Evolutionary conservation across 2,888 invertebrate genomes (phyloP).

Genomic region (Galerucella nymphaeae): DNA sequence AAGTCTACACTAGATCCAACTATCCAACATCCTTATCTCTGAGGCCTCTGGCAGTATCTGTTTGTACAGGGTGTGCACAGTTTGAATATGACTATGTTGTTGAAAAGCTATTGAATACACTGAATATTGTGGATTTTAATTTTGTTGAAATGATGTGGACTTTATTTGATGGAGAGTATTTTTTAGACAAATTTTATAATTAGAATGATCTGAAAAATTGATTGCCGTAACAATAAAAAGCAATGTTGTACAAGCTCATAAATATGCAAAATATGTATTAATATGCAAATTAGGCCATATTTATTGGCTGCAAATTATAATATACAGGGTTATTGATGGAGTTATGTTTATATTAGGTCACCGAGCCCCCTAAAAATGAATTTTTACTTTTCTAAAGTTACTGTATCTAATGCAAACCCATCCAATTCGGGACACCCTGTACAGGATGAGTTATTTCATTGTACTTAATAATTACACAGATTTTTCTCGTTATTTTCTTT

Average conservation of each 20-base stretch:
- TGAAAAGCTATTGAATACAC: background rate
- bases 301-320: background rate
- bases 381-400: too few relatives aligned
- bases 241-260: background rate
- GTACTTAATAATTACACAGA: too few relatives aligned
- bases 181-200: background rate
- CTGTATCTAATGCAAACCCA: too few relatives aligned
- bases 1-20: slow-evolving; percentile 25
- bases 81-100: background rate
- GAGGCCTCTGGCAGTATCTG: background rate
- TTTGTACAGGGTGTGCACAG: slow-evolving; percentile 1
- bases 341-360: too few relatives aligned
- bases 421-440: too few relatives aligned
- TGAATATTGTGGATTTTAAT: background rate
- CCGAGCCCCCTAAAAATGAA: too few relatives aligned
- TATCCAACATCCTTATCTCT: slow-evolving; percentile 22
- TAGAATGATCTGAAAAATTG: background rate
- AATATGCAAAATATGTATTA: background rate
- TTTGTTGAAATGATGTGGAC: too few relatives aligned
- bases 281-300: background rate
- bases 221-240: background rate
- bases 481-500: too few relatives aligned
- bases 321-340: background rate
- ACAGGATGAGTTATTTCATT: too few relatives aligned
- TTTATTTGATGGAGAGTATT: too few relatives aligned